Evolutionary conservation across 2,888 invertebrate species (phyloP).

Genomic region (Drosophila macrospina): DNA sequence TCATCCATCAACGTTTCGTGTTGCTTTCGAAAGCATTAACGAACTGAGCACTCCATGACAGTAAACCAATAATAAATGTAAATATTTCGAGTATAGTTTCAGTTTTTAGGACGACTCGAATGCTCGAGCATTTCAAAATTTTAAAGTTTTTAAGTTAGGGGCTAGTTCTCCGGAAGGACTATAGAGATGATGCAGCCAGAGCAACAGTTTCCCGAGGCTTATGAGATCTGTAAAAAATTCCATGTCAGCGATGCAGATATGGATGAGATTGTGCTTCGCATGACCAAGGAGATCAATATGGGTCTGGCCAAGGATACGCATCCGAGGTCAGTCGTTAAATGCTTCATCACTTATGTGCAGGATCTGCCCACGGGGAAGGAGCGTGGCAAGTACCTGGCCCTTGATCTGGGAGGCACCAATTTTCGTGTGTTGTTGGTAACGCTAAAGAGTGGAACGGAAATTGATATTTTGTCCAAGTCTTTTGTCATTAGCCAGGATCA

Average conservation of each 20-base stretch:
- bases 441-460: conserved; percentile 89
- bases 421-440: conserved; percentile 96
- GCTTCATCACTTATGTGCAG: conserved; percentile 97
- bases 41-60: no score
- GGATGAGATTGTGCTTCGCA: conserved; percentile 89
- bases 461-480: conserved; percentile 96
- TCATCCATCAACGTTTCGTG: no score
- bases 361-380: conserved; percentile 97
- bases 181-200: conserved; percentile 89
- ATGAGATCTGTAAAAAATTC: conserved; percentile 87
- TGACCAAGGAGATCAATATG: conserved; percentile 90
- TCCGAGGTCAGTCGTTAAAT: conserved; percentile 92
- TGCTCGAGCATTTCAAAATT: conserved; percentile 9
- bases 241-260: conserved; percentile 91
- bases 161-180: conserved; percentile 88
- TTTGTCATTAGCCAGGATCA: conserved; percentile 95
- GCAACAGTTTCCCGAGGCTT: conserved; percentile 89
- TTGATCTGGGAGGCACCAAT: conserved; percentile 98
- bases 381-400: conserved; percentile 95
- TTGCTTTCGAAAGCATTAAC: no score
- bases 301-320: conserved; percentile 92
- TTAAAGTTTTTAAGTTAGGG: conserved; percentile 8
- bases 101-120: not conserved
- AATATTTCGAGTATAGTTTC: not conserved
- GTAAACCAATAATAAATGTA: no score